phyloP scores from a whole-genome alignment of 1,140 invertebrate genomes.

The Drosophila murphyi region DNA sequence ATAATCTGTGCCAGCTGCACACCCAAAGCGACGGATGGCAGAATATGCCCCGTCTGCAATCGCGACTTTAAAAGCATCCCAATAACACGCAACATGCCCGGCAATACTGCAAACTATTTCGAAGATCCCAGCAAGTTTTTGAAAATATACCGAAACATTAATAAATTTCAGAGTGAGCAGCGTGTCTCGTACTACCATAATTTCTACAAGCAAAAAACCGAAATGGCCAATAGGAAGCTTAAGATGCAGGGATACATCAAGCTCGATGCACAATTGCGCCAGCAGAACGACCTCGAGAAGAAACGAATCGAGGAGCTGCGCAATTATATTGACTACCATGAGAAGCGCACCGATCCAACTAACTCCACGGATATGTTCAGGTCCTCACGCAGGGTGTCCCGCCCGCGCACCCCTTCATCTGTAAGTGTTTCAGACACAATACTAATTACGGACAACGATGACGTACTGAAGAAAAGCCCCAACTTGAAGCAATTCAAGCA shows the following conservation, averaged over 20 bases:
- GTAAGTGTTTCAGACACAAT: conserved; percentile 1
- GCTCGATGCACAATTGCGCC: conserved; percentile 37
- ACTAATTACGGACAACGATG: background rate
- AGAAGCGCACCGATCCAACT: background rate
- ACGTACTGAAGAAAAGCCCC: background rate
- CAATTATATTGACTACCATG: conserved; percentile 33
- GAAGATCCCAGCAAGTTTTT: conserved; percentile 37
- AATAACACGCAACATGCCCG: conserved; percentile 48
- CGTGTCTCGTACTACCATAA: conserved; percentile 22
- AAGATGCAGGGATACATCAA: conserved; percentile 44
- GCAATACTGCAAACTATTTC: conserved; percentile 47
- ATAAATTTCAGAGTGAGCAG: conserved; percentile 54
- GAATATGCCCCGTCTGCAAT: conserved; percentile 45
- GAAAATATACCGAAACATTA: conserved; percentile 43
- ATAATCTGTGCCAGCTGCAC: conserved; percentile 43
- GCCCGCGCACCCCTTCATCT: conserved; percentile 19
- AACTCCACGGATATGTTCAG: background rate
- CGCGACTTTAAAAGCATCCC: background rate
- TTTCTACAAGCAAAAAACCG: conserved; percentile 7
- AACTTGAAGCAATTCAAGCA: background rate
- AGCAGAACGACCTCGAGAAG: conserved; percentile 32
- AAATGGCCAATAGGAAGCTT: background rate
- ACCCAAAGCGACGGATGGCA: background rate
- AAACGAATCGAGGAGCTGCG: conserved; percentile 30
- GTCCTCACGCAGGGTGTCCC: background rate